These are phyloP conservation scores for Heliconius ismenius DNA, from an alignment of 2,888 invertebrate species.

Conservation along the genomic window DNA sequence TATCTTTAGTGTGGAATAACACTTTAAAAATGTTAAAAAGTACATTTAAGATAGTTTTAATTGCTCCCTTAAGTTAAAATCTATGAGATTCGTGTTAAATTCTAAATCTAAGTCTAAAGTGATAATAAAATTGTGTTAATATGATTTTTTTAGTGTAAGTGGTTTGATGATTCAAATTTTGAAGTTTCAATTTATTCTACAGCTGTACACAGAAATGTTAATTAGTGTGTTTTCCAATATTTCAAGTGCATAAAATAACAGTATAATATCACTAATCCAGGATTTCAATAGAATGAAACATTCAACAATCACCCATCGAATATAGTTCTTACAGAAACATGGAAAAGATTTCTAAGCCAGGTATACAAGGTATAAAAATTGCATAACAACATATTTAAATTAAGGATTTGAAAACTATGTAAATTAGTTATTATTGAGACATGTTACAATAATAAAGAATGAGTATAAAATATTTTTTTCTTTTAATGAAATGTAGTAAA, in stretches of 20 bases:
- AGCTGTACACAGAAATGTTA: not conserved
- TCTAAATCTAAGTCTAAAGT: constrained; percentile 51
- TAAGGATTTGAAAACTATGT: not conserved
- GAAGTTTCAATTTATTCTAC: not conserved
- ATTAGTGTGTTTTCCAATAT: not conserved
- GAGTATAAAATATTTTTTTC: not conserved
- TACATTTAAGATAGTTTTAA: constrained; percentile 57
- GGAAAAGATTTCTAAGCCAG: not conserved
- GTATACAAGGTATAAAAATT: not conserved
- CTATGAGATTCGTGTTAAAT: constrained; percentile 63
- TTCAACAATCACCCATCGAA: not conserved
- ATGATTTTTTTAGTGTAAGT: constrained; percentile 16
- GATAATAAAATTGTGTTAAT: constrained; percentile 30
- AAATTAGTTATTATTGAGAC: not conserved
- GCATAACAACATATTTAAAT: not conserved
- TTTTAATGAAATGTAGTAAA: not conserved
- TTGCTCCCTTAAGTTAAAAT: constrained; percentile 78
- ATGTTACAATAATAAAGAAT: not conserved
- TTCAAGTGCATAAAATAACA: not conserved
- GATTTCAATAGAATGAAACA: not conserved
- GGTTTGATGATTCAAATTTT: not conserved
- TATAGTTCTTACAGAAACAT: not conserved
- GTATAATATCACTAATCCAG: not conserved
- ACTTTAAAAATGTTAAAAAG: constrained; percentile 35
- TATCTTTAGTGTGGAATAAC: not conserved